Conservation (phyloP, 1,140 invertebrate species). For the Pseudomyrmex pallidus region DNA sequence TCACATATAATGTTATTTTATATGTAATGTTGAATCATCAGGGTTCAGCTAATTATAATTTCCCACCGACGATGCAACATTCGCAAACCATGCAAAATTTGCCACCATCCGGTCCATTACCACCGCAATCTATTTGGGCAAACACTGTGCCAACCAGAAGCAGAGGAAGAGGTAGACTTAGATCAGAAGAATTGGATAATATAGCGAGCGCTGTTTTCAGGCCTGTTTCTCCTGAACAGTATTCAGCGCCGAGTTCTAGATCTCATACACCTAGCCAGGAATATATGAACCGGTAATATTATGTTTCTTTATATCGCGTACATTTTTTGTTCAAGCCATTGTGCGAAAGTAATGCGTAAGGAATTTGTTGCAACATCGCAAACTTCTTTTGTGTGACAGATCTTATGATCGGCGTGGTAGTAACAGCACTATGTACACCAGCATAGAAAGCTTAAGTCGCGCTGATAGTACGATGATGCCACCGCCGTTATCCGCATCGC, state of each 20-base stretch:
- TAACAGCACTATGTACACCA: conserved; percentile 84
- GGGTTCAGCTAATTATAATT: conserved; percentile 75
- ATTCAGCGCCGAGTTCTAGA: conserved; percentile 84
- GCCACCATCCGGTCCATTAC: conserved; percentile 73
- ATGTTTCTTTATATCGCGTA: background rate
- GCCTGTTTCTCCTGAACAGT: conserved; percentile 86
- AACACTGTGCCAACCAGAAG: conserved; percentile 84
- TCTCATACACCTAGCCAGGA: conserved; percentile 85
- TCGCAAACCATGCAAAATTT: conserved; percentile 82
- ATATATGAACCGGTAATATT: conserved; percentile 78
- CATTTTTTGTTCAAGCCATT: background rate
- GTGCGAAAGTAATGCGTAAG: background rate
- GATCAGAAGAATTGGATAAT: conserved; percentile 81
- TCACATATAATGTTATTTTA: background rate
- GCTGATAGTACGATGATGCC: conserved; percentile 79
- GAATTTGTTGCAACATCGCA: background rate
- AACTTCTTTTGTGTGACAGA: conserved; percentile 58
- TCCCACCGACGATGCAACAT: conserved; percentile 77
- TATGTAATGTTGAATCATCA: conserved; percentile 53
- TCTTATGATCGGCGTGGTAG: conserved; percentile 82
- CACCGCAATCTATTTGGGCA: conserved; percentile 81
- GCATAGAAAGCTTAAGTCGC: conserved; percentile 83
- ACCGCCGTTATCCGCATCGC: conserved; percentile 73
- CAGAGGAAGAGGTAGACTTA: conserved; percentile 85
- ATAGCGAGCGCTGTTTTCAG: conserved; percentile 77